Evolutionary conservation across 2,797 vertebrate species (phyloP), one percentile per base, ranked within the genome.

Genomic region (Acanthiza pusilla): DNA sequence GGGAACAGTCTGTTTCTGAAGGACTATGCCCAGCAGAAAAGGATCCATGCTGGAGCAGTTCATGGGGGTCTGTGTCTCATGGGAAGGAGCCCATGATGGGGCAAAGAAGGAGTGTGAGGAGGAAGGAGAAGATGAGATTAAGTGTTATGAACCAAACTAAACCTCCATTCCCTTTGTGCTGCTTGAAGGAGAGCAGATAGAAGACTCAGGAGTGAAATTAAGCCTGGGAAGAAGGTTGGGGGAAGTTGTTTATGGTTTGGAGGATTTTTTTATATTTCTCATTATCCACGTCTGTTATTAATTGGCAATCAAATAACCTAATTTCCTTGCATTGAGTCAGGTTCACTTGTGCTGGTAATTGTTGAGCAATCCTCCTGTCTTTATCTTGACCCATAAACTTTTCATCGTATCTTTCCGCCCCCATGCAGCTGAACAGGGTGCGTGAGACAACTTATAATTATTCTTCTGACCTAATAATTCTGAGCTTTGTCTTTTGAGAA

Each of bases 361-460:
- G 9, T 11, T 82, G 40, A 72, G 8, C 19, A 63, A 51, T 25
- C 5, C 6, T 62, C 9, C 23, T 43, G 13, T 53, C 7, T 88
- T 75, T 72, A 38, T 55, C 11, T 47, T 2, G 0, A n/a, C 4
- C 3, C 10, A 63, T 1, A 5, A 74, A 38, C 2, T 48, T 80
- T 75, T 61, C 1, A 19, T 40, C 9, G 5, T 29, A 20, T 55
- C 68, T 85, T 40, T 48, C 8, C 1, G 6, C 13, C 8, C 5
- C 8, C 47, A 12, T 47, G 6, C 18, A 30, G 8, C 8, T 72
- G 26, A 82, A 3, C 30, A 79, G 7, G 23, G 0, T 1, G 16
- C 16, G 11, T 48, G 19, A 55, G 15, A 66, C 5, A 18, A 81
- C 74, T 86, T 62, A 23, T 61, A 90, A 45, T 38, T 67, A 38